These are phyloP conservation scores for Aptenodytes forsteri DNA, from an alignment of 2,113 vertebrate genomes.

Conservation along the genomic window DNA sequence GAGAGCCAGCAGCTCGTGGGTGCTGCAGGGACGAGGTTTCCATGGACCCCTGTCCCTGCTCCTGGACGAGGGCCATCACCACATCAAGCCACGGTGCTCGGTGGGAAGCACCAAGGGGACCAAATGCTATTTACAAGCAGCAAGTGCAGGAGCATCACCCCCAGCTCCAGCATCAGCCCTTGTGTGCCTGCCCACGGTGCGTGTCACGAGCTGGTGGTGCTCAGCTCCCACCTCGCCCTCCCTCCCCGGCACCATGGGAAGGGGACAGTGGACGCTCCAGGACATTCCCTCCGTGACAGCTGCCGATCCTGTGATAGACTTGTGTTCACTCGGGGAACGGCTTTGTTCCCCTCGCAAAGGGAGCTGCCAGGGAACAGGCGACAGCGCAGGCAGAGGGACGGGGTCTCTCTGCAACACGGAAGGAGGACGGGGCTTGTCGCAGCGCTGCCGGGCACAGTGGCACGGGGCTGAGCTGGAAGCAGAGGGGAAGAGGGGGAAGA, in stretches of 20 bases:
- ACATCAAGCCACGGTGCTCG: rapidly evolving
- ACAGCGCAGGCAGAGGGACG: background rate
- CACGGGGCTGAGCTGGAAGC: background rate
- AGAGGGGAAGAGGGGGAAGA: background rate
- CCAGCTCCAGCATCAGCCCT: background rate
- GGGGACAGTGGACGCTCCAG: background rate
- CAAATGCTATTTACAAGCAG: background rate
- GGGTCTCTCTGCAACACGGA: background rate
- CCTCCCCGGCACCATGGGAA: rapidly evolving
- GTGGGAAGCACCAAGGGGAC: background rate
- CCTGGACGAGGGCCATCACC: background rate
- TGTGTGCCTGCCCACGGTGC: rapidly evolving
- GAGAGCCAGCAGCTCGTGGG: background rate
- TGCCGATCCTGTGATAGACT: rapidly evolving
- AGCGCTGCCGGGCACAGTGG: background rate
- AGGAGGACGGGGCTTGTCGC: background rate
- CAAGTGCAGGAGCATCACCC: background rate
- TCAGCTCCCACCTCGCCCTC: background rate
- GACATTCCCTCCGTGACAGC: background rate
- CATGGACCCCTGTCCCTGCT: rapidly evolving
- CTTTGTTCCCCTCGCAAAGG: background rate
- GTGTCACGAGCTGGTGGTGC: background rate
- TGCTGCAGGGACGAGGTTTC: background rate
- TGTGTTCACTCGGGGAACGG: background rate
- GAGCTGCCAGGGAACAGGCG: background rate